Conservation (phyloP, 2,888 invertebrate genomes). For the Sipunculus nudus region DNA sequence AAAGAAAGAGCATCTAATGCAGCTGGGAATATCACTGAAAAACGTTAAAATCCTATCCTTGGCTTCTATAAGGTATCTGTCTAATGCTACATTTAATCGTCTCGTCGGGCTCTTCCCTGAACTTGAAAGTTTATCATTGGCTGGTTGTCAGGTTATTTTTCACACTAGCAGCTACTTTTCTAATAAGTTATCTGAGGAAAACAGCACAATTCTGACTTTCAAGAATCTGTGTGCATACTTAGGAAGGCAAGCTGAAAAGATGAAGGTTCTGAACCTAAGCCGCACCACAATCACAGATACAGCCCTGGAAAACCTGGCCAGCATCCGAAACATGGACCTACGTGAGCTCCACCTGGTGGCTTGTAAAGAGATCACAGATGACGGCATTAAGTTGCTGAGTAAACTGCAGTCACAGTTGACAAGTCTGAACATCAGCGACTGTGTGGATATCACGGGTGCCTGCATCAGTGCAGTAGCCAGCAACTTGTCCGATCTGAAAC, state of each 20-base stretch:
- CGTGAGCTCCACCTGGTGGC: constrained; percentile 70
- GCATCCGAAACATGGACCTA: constrained; percentile 70
- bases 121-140: constrained; percentile 74
- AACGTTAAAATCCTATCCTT: constrained; percentile 73
- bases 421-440: constrained; percentile 74
- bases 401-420: constrained; percentile 71
- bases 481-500: constrained; percentile 71
- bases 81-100: constrained; percentile 78
- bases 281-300: constrained; percentile 76
- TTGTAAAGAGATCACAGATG: constrained; percentile 75
- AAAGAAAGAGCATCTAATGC: constrained; percentile 69
- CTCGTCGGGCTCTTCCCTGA: constrained; percentile 73
- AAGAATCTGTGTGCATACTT: constrained; percentile 74
- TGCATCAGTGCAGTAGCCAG: constrained; percentile 73
- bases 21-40: constrained; percentile 39
- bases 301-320: constrained; percentile 71
- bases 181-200: constrained; percentile 55
- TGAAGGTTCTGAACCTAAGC: constrained; percentile 75
- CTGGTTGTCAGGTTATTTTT: constrained; percentile 77
- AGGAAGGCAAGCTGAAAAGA: constrained; percentile 68
- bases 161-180: constrained; percentile 74
- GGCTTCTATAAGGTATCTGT: constrained; percentile 76
- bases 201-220: constrained; percentile 79
- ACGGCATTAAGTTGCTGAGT: constrained; percentile 71
- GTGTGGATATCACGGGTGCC: constrained; percentile 75